Percentiles rank a stretch among this genome's conserved stretches.
phyloP scores from a whole-genome alignment of 2,113 vertebrate species.

The Embiotoca jacksoni region DNA sequence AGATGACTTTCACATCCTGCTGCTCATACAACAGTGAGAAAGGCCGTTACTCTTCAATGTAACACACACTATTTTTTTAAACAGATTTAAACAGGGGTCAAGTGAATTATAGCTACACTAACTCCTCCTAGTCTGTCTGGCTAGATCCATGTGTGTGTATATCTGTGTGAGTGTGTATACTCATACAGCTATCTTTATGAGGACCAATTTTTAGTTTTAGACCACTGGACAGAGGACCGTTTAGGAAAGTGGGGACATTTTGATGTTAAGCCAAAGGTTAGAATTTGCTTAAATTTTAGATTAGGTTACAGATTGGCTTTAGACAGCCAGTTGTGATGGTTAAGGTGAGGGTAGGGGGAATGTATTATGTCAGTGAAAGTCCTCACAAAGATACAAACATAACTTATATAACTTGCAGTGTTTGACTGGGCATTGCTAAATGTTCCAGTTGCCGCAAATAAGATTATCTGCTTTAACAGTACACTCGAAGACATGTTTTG shows the following conservation, averaged over 20 bases:
- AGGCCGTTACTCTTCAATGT: constrained; percentile 32
- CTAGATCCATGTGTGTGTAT: background rate
- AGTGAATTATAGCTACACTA: constrained; percentile 44
- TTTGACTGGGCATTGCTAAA: constrained; percentile 1
- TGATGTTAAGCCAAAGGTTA: too few species aligned
- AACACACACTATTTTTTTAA: constrained; percentile 21
- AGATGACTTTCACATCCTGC: constrained; percentile 43
- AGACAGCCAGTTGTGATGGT: too few species aligned
- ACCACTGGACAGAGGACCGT: too few species aligned
- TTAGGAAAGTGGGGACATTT: too few species aligned
- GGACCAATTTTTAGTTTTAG: too few species aligned
- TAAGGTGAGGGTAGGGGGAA: too few species aligned
- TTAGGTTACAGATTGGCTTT: too few species aligned
- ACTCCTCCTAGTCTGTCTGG: constrained; percentile 33
- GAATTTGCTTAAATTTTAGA: too few species aligned
- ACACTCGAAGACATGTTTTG: constrained; percentile 41
- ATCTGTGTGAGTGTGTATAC: background rate
- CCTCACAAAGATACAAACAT: too few species aligned
- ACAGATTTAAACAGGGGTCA: constrained; percentile 25
- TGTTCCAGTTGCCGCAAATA: constrained; percentile 32
- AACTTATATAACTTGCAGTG: too few species aligned
- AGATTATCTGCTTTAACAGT: constrained; percentile 47
- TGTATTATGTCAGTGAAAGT: too few species aligned
- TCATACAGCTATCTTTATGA: background rate
- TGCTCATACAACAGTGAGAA: constrained; percentile 35